Evolutionary conservation across 2,888 invertebrate genomes (phyloP).

Genomic region (Drosophila incognita): DNA sequence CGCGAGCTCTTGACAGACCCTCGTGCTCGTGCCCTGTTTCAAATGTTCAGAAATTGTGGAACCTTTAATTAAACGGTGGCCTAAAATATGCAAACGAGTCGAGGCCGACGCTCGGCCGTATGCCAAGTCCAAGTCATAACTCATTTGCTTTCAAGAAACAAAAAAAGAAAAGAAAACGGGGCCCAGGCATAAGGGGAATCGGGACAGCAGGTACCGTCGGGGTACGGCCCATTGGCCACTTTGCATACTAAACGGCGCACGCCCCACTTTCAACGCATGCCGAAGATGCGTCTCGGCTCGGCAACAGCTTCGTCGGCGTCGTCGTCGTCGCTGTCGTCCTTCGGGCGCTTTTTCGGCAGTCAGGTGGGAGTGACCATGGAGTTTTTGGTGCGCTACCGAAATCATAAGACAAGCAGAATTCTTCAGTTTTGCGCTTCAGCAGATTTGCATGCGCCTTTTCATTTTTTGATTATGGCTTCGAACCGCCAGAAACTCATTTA

Average conservation of each 20-base stretch:
- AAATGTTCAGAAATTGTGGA: constrained; percentile 74
- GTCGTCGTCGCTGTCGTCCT: constrained; percentile 41
- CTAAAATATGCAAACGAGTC: constrained; percentile 85
- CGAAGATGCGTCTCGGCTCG: constrained; percentile 38
- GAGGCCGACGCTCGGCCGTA: constrained; percentile 51
- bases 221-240: constrained; percentile 73
- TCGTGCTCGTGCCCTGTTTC: constrained; percentile 80
- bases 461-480: constrained; percentile 67
- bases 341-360: constrained; percentile 65
- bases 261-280: constrained; percentile 83
- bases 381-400: constrained; percentile 70
- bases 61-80: constrained; percentile 85
- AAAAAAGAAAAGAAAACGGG: not conserved
- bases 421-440: constrained; percentile 23
- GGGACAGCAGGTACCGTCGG: constrained; percentile 52
- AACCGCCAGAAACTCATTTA: constrained; percentile 78
- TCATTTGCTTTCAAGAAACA: constrained; percentile 73
- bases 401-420: constrained; percentile 36
- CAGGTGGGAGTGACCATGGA: constrained; percentile 63
- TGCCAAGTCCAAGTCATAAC: constrained; percentile 82
- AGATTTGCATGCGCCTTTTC: constrained; percentile 72
- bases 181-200: not conserved
- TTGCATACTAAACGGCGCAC: constrained; percentile 83
- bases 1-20: constrained; percentile 77
- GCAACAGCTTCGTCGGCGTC: constrained; percentile 6